Conservation (phyloP, 2,113 vertebrate genomes). For the Gallinago jamesoni region DNA sequence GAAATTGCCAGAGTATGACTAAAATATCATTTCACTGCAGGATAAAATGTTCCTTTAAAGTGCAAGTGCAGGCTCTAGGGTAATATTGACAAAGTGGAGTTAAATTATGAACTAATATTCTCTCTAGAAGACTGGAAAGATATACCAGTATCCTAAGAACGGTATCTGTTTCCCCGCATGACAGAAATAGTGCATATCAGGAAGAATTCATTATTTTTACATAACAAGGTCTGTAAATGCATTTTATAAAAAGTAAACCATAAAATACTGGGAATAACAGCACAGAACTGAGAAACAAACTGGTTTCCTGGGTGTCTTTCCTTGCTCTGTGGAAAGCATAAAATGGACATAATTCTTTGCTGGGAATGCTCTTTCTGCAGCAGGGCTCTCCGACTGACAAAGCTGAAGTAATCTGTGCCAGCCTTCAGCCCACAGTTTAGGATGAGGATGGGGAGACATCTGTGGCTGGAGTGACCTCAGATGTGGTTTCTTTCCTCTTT, state of each 20-base stretch:
- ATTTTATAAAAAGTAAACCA: background rate
- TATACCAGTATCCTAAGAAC: background rate
- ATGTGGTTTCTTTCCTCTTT: background rate
- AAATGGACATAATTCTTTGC: background rate
- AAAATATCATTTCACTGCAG: conserved; percentile 29
- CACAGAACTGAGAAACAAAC: background rate
- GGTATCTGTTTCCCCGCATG: background rate
- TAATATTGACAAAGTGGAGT: conserved; percentile 24
- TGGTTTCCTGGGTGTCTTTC: background rate
- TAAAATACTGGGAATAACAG: background rate
- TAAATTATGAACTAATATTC: conserved; percentile 34
- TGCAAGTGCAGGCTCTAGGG: background rate
- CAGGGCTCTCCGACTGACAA: background rate
- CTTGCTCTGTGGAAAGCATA: fast-evolving
- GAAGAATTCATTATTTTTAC: background rate
- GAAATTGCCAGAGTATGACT: conserved; percentile 5
- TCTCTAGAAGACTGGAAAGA: background rate
- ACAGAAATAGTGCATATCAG: background rate
- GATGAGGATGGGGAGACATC: fast-evolving
- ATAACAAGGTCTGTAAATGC: background rate
- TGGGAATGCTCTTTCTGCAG: background rate
- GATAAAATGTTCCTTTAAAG: conserved; percentile 40
- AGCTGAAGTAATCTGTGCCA: background rate
- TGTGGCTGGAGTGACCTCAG: background rate
- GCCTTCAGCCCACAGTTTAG: background rate